phyloP scores from a whole-genome alignment of 2,888 invertebrate genomes.

The Parthenolecanium corni region DNA sequence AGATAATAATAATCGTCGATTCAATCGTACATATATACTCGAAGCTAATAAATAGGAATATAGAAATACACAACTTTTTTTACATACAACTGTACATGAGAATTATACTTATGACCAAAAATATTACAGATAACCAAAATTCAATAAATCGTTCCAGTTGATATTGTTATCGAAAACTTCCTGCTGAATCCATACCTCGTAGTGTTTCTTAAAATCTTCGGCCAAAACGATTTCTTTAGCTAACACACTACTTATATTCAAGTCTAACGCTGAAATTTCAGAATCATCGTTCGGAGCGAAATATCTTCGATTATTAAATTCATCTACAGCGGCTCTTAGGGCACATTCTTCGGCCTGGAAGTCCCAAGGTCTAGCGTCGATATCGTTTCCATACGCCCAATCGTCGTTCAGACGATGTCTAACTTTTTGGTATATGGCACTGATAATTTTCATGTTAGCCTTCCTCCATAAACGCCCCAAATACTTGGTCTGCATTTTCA shows the following conservation, averaged over 20 bases:
- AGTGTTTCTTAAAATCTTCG: constrained; percentile 84
- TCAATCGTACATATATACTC: too few species aligned
- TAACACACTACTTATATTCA: constrained; percentile 68
- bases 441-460: constrained; percentile 98
- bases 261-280: constrained; percentile 56
- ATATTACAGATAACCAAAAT: background rate
- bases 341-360: constrained; percentile 96
- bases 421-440: constrained; percentile 95
- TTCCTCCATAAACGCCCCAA: constrained; percentile 98
- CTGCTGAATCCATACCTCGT: constrained; percentile 89
- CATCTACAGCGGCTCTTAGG: constrained; percentile 82
- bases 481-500: constrained; percentile 99
- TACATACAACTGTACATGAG: too few species aligned
- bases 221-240: constrained; percentile 70
- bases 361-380: constrained; percentile 96
- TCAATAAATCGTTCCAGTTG: constrained; percentile 56
- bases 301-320: constrained; percentile 90
- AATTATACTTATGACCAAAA: too few species aligned
- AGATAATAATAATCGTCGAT: too few species aligned
- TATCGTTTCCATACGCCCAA: constrained; percentile 98
- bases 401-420: constrained; percentile 94
- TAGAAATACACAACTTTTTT: too few species aligned
- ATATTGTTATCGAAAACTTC: constrained; percentile 85
- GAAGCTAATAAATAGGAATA: too few species aligned
- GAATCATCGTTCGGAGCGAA: constrained; percentile 41